These are phyloP conservation scores for Petromus typicus DNA, from an alignment of 2,113 vertebrate genomes.

Conservation along the genomic window DNA sequence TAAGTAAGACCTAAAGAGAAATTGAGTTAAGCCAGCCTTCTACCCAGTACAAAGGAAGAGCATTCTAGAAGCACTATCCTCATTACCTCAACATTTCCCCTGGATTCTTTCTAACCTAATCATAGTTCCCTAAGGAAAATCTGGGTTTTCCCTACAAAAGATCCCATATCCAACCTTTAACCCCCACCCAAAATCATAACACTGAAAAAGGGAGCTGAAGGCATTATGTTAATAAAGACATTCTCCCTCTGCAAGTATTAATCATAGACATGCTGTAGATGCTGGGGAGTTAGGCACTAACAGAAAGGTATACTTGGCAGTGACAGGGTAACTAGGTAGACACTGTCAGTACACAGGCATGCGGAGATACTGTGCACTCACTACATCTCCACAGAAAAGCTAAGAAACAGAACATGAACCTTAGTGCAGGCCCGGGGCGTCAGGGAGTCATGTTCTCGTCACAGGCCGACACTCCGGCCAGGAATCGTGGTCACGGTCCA, in stretches of 20 bases:
- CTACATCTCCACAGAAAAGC: neutral
- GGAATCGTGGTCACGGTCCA: neutral
- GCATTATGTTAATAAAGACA: neutral
- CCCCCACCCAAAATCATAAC: neutral
- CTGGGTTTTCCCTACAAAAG: neutral
- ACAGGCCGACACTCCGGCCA: neutral
- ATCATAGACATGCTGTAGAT: neutral
- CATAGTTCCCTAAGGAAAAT: neutral
- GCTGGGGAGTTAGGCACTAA: neutral
- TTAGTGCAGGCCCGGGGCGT: neutral
- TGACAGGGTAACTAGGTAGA: accelerated
- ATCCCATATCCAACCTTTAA: neutral
- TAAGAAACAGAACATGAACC: neutral
- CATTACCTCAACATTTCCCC: neutral
- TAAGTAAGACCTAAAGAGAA: neutral
- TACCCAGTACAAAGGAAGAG: neutral
- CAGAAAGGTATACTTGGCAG: neutral
- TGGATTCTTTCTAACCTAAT: slow-evolving; percentile 22
- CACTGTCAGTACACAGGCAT: neutral
- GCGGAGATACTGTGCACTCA: neutral
- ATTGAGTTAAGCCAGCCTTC: neutral
- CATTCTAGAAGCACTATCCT: neutral
- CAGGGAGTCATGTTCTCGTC: neutral
- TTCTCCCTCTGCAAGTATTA: neutral
- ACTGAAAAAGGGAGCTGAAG: neutral